Evolutionary conservation across 2,113 vertebrate species (phyloP), one percentile per base, ranked within the genome.

Genomic region (Phaetusa simplex): DNA sequence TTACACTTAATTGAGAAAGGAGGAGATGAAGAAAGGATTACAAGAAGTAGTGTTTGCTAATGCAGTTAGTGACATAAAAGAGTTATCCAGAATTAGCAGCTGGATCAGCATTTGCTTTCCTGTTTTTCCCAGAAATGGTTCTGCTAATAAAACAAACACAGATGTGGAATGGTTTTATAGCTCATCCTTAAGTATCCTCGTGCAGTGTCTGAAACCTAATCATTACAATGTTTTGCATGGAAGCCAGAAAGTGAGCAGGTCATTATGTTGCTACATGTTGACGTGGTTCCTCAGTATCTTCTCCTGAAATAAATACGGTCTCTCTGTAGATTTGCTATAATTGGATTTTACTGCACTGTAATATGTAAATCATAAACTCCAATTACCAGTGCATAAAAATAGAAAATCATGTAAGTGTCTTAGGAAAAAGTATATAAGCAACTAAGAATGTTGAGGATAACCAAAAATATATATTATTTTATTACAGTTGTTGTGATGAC

Each of bases 331-430:
- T 90, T 90, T 93, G 58, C 79, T 94, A 53, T 95, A 95, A 96
- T 82, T 95, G 93, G 95, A 94, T 95, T 94, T 82, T 78, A 38
- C 91, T 93, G 93, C 93, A 95, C 86, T 77, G 66, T 96, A 95
- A 96, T 95, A 96, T 94, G 94, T 91, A 95, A 96, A 96, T 96
- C 86, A 91, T 95, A 82, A 96, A 90, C 66, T 87, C 88, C 84
- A 95, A 91, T 96, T 95, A 95, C 84, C 40, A 93, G 45, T n/a
- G 82, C 59, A 80, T 90, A 85, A 93, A 97, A 97, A 97, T 86
- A 95, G 94, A 93, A 95, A 94, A 58, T 66, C 53, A 30, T 79
- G 27, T 43, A 88, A 87, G 49, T 58, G 38, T 94, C 89, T 93
- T 12, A 62, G 23, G 45, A 11, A 88, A 88, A 87, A 66, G 62